Evolutionary conservation across 23 tunicate species (phyloP), one percentile per base, ranked within the genome.

Genomic region (Styela clava): DNA sequence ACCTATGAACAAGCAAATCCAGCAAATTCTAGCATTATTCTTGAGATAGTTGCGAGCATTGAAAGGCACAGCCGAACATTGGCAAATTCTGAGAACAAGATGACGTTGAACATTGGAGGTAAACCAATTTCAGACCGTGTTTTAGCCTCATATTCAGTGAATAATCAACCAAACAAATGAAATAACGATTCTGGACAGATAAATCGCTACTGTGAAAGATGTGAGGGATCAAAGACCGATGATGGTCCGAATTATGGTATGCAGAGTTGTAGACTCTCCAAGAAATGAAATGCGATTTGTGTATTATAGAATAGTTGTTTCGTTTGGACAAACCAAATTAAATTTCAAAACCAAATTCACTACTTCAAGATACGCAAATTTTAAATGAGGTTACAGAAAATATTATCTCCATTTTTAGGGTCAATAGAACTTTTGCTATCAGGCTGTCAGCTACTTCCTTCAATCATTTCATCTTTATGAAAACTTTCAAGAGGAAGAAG

Each of bases 351-450:
- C n/a, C n/a, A n/a, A n/a, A n/a, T n/a, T n/a, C n/a, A n/a, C n/a
- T n/a, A n/a, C n/a, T n/a, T 44, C 12, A 44, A 44, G 56, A 44
- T 5, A 44, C 56, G 7, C 7, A 44, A 44, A 7, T 44, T 12
- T 5, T 5, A 44, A 12, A 44, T 44, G 56, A 44, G 56, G 56
- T 7, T 12, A 12, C 56, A 44, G 12, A 44, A 44, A 5, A 65
- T 65, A 7, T 24, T 65, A 5, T 9, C 7, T 27, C 29, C 16
- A 24, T 31, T 72, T 76, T 76, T 64, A 76, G 81, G 64, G 33
- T 24, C 87, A 69, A n/a, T 88, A 78, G 74, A 44, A 83, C 28
- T 82, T 78, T 52, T 88, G 93, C 80, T 88, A 88, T 74, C 74
- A 69, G 18, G 84, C 80, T 34, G 93, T 88, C 3, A 30, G 68